Evolutionary conservation across 1,140 invertebrate species (phyloP).

Genomic region (Lucilia sericata): DNA sequence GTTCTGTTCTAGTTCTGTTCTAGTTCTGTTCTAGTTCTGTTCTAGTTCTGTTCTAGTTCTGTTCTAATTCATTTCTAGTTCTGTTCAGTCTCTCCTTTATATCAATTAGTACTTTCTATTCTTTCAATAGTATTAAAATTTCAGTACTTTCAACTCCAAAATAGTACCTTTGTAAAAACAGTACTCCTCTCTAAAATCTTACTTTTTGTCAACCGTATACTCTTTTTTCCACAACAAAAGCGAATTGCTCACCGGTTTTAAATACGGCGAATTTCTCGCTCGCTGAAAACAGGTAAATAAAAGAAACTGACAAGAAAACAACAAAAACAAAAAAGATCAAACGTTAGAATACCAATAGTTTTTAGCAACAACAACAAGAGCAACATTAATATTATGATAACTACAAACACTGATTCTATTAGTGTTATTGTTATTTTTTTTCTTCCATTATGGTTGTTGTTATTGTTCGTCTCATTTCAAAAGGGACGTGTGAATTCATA

Average conservation of each 20-base stretch:
- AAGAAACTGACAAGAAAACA: not conserved
- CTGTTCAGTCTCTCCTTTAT: too few relatives aligned
- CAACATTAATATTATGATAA: not conserved
- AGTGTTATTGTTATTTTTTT: slow-evolving; percentile 22
- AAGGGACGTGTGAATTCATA: slow-evolving; percentile 28
- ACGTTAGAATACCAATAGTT: too few relatives aligned
- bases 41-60: too few relatives aligned
- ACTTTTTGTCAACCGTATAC: too few relatives aligned
- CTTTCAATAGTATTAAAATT: too few relatives aligned
- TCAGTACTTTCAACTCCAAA: too few relatives aligned
- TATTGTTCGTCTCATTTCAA: not conserved
- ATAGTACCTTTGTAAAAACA: too few relatives aligned
- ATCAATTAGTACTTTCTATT: too few relatives aligned
- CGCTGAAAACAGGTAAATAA: slow-evolving; percentile 11
- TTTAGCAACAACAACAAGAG: not conserved
- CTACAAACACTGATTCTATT: not conserved
- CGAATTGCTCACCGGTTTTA: not conserved
- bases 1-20: too few relatives aligned
- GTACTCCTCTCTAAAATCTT: too few relatives aligned
- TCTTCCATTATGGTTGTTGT: not conserved
- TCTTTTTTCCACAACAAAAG: not conserved
- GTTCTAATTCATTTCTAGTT: too few relatives aligned
- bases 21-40: too few relatives aligned
- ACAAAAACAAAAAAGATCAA: not conserved
- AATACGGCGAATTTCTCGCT: slow-evolving; percentile 14